Percentiles rank a stretch among this genome's conserved stretches.
Conservation (phyloP, 92 coral and sea anemone genomes). For the Phymanthus crucifer region DNA sequence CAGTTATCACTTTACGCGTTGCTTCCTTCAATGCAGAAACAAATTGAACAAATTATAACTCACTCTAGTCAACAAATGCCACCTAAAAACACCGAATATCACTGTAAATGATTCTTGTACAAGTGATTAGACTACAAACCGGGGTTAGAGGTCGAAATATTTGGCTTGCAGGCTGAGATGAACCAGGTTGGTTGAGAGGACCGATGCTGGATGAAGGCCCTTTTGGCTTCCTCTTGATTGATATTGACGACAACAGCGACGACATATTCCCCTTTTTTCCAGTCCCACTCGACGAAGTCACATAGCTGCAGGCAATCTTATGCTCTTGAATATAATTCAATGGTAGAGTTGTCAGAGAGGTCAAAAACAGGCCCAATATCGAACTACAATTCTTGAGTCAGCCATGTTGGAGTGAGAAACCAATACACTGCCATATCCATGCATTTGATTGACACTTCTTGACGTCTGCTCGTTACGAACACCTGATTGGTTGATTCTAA, state of each 20-base stretch:
- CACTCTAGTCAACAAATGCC: conserved; percentile 6
- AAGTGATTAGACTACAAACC: conserved; percentile 63
- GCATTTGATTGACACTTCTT: conserved; percentile 31
- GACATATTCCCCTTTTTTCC: conserved; percentile 53
- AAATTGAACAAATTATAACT: conserved; percentile 24
- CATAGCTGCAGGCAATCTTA: conserved; percentile 21
- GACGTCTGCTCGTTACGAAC: conserved; percentile 16
- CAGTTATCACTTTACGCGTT: conserved; percentile 27
- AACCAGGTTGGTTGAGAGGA: conserved; percentile 21
- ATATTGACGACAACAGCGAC: conserved; percentile 73
- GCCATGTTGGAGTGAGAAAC: conserved; percentile 48
- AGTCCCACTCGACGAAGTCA: conserved; percentile 25
- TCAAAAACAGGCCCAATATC: conserved; percentile 27
- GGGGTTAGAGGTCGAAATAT: conserved; percentile 78
- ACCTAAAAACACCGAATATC: conserved; percentile 26
- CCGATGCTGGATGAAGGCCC: conserved; percentile 29
- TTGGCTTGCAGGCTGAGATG: conserved; percentile 26
- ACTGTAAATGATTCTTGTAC: conserved; percentile 7
- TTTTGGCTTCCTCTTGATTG: conserved; percentile 71
- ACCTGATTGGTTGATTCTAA: background rate
- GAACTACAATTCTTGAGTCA: conserved; percentile 25
- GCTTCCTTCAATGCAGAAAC: conserved; percentile 50
- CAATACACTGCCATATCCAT: conserved; percentile 21
- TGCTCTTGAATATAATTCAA: background rate
- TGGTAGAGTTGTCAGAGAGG: conserved; percentile 17